Conservation (phyloP, 2,113 vertebrate species). For the Corythaeola cristata region DNA sequence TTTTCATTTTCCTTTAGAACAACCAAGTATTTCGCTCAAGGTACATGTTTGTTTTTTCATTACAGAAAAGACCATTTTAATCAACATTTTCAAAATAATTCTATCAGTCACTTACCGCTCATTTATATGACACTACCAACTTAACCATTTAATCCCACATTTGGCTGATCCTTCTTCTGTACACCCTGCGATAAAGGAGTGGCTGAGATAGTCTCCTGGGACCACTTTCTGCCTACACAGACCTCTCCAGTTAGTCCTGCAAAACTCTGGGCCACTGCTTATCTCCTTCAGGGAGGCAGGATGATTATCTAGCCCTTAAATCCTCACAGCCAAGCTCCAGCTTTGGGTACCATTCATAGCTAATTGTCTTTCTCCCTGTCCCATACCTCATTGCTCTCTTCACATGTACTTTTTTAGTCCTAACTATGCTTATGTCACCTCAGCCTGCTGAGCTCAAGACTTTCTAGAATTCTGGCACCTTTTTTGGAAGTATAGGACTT, state of each 20-base stretch:
- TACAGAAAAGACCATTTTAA: neutral
- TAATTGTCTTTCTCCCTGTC: neutral
- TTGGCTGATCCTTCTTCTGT: neutral
- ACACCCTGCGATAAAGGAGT: neutral
- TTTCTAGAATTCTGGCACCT: neutral
- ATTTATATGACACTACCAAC: neutral
- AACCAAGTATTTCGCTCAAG: neutral
- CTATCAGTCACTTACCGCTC: neutral
- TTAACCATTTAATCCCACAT: neutral
- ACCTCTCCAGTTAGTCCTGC: neutral
- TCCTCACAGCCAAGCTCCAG: neutral
- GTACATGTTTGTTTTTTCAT: neutral
- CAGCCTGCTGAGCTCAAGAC: neutral
- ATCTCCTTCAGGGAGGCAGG: accelerated
- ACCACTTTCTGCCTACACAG: neutral
- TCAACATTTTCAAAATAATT: neutral
- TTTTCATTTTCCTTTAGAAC: neutral
- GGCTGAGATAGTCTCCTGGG: neutral
- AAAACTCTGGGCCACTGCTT: neutral
- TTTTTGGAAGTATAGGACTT: neutral
- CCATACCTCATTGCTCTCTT: accelerated
- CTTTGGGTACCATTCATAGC: neutral
- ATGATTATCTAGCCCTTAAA: neutral
- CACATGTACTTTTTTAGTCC: neutral
- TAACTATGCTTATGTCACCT: neutral